Percentiles rank a stretch among this genome's conserved stretches.
Conservation (phyloP, 2,113 vertebrate species). For the Neolamprologus tretocephalus region DNA sequence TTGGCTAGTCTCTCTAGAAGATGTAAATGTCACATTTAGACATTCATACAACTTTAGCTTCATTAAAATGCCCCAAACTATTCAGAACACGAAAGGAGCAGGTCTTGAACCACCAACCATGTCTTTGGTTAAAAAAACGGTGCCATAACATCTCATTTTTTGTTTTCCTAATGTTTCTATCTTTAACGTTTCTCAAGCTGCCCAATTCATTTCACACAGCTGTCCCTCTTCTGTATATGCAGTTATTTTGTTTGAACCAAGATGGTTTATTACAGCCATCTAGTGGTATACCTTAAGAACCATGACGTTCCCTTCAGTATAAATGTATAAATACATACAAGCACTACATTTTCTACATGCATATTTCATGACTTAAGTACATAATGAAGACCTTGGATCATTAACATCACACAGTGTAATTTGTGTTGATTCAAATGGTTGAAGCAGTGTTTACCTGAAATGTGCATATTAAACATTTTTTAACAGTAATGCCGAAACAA, state of each 20-base stretch:
- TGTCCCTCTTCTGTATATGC: neutral
- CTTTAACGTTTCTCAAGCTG: neutral
- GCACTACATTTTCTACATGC: neutral
- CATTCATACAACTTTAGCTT: neutral
- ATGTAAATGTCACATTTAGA: neutral
- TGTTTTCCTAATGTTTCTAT: neutral
- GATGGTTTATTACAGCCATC: neutral
- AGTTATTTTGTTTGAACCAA: neutral
- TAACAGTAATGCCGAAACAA: neutral
- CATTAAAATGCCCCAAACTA: neutral
- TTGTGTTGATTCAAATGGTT: neutral
- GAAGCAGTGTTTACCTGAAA: neutral
- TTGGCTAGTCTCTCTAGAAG: neutral
- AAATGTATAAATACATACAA: neutral
- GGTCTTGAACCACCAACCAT: neutral
- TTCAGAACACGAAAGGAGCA: neutral
- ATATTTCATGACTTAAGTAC: neutral
- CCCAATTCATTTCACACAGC: neutral
- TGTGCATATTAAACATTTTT: neutral
- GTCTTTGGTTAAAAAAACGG: neutral
- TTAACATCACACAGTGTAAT: neutral
- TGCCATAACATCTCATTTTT: neutral
- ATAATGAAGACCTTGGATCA: neutral
- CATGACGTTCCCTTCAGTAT: neutral
- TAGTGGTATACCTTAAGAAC: neutral